Evolutionary conservation across 2,113 vertebrate species (phyloP), one percentile per base, ranked within the genome.

Genomic region (Xenus cinereus): DNA sequence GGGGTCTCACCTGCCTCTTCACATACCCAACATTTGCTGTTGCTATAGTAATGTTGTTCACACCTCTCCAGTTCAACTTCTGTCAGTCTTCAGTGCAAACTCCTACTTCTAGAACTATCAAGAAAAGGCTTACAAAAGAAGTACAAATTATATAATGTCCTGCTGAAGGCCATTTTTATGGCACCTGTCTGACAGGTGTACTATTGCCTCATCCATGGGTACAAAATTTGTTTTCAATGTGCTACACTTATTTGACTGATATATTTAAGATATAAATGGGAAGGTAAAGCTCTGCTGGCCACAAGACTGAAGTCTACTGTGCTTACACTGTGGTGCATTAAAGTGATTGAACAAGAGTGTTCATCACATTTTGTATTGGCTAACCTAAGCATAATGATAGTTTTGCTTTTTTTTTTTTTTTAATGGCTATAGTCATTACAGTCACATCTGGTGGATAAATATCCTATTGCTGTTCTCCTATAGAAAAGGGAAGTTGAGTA

Each of bases 1-100:
- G 76, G 94, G 94, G 96, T 97, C 97, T 98, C 88, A 98, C 97
- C 98, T 98, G 97, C 76, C 95, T 96, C 89, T 95, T 97, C 89
- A 93, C 80, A 91, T 92, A 93, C 27, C 56, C 92, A 97, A 69
- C 68, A 51, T 95, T 97, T 97, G 91, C 41, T 57, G 93, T 97
- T 97, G 82, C 93, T 76, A 84, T 87, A 76, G 91, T 37, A 94
- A 51, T 90, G 79, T 46, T 95, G 90, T 88, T 97, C 95, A 96
- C 96, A 98, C 93, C 96, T 97, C 84, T 96, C 78, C 93, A 95
- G 71, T 84, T 96, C 96, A 91, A 95, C 83, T 93, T 90, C 91
- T 96, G 97, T 94, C 96, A 97, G 41, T 95, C 94, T 97, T 94
- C 92, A 96, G 84, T 59, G 84, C 64, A 97, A 97, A 91, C 76